These are phyloP conservation scores for Orthosia gothica DNA, from an alignment of 2,888 invertebrate species.

Conservation along the genomic window DNA sequence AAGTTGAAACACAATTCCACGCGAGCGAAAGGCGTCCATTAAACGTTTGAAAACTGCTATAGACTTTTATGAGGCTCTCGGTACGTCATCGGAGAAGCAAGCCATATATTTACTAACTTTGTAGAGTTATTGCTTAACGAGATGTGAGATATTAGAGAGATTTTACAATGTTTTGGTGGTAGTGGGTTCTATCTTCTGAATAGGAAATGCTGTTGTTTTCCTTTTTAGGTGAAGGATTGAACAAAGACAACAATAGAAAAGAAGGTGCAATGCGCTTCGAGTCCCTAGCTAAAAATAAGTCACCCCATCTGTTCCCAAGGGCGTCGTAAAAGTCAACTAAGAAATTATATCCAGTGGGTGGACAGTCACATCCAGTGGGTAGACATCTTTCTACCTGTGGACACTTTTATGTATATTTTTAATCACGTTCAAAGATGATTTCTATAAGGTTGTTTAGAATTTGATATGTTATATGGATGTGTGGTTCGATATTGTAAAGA, in stretches of 20 bases:
- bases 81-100: constrained; percentile 72
- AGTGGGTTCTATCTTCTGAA: constrained; percentile 23
- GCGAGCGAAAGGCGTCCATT: constrained; percentile 73
- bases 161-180: constrained; percentile 56
- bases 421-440: constrained; percentile 1
- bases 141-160: constrained; percentile 58
- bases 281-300: constrained; percentile 53
- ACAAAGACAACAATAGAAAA: constrained; percentile 37
- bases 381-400: constrained; percentile 34
- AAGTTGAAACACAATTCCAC: constrained; percentile 72
- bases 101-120: constrained; percentile 78
- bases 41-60: constrained; percentile 75
- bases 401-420: constrained; percentile 29
- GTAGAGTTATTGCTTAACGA: constrained; percentile 73
- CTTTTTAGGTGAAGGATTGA: background rate
- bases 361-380: constrained; percentile 29
- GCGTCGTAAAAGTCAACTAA: constrained; percentile 59
- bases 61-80: constrained; percentile 79
- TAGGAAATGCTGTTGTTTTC: background rate
- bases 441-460: background rate
- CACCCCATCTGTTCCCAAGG: constrained; percentile 52
- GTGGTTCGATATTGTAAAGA: background rate
- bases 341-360: constrained; percentile 57
- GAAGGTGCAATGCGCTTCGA: constrained; percentile 35
- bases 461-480: background rate